Percentiles rank a stretch among this genome's conserved stretches.
phyloP scores from a whole-genome alignment of 2,888 invertebrate genomes.

The Cephus pygmeus region DNA sequence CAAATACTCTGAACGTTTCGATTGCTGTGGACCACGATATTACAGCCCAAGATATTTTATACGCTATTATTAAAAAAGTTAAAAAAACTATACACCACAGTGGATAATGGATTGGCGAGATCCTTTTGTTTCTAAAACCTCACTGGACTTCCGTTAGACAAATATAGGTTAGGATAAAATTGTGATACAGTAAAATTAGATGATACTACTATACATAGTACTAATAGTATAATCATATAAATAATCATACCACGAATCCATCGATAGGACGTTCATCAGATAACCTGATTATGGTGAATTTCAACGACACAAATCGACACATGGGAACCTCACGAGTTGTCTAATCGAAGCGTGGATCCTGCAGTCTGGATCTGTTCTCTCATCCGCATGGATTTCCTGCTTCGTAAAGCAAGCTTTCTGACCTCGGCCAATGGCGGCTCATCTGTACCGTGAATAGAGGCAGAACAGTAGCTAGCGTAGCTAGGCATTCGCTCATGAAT shows the following conservation, averaged over 20 bases:
- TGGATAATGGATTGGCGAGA: too few species aligned
- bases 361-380: conserved; percentile 46
- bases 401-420: conserved; percentile 51
- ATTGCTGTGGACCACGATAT: neutral
- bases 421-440: conserved; percentile 15
- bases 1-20: neutral
- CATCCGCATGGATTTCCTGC: conserved; percentile 61
- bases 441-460: conserved; percentile 46
- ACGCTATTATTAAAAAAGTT: too few species aligned
- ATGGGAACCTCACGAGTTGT: conserved; percentile 44
- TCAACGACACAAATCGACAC: neutral
- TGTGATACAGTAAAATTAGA: too few species aligned
- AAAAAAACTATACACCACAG: too few species aligned
- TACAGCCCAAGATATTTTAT: too few species aligned
- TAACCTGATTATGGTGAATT: neutral
- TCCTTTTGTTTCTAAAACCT: too few species aligned
- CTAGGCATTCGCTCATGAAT: conserved; percentile 57
- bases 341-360: conserved; percentile 59
- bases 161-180: too few species aligned
- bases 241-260: neutral
- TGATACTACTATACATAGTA: too few species aligned
- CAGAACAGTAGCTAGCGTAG: conserved; percentile 40
- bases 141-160: too few species aligned
- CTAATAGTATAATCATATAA: too few species aligned
- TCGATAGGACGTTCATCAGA: neutral